phyloP scores from a whole-genome alignment of 2,797 vertebrate genomes.

The Sebastolobus alascanus region DNA sequence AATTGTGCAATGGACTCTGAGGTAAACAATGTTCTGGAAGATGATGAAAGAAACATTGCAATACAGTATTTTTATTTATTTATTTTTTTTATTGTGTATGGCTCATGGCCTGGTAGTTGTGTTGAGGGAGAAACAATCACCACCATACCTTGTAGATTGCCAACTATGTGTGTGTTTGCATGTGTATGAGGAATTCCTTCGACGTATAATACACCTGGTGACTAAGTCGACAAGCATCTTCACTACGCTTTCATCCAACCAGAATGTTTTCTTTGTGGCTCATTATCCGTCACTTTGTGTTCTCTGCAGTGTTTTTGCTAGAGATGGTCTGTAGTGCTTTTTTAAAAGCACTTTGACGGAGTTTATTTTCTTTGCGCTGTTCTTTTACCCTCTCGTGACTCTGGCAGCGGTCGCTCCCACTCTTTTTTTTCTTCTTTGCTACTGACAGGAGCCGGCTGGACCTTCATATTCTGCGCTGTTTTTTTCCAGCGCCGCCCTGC shows the following conservation, averaged over 20 bases:
- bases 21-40: no score
- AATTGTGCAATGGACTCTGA: no score
- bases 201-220: slow-evolving; percentile 37
- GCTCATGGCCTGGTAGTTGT: not conserved
- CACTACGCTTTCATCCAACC: slow-evolving; percentile 33
- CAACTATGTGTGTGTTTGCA: not conserved
- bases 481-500: slow-evolving; percentile 45
- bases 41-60: no score
- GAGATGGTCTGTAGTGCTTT: slow-evolving; percentile 12
- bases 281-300: slow-evolving; percentile 44
- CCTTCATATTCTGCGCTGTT: not conserved
- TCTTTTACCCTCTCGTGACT: not conserved
- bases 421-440: not conserved
- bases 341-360: slow-evolving; percentile 8
- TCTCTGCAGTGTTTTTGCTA: slow-evolving; percentile 29
- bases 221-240: slow-evolving; percentile 49
- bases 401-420: not conserved
- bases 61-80: no score
- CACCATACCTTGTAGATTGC: not conserved
- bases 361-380: slow-evolving; percentile 50
- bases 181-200: slow-evolving; percentile 35
- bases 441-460: not conserved
- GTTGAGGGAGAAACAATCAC: not conserved
- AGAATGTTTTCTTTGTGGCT: slow-evolving; percentile 54
- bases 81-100: not conserved